Evolutionary conservation across 2,797 vertebrate genomes (phyloP).

Genomic region (Sebastolobus alascanus): DNA sequence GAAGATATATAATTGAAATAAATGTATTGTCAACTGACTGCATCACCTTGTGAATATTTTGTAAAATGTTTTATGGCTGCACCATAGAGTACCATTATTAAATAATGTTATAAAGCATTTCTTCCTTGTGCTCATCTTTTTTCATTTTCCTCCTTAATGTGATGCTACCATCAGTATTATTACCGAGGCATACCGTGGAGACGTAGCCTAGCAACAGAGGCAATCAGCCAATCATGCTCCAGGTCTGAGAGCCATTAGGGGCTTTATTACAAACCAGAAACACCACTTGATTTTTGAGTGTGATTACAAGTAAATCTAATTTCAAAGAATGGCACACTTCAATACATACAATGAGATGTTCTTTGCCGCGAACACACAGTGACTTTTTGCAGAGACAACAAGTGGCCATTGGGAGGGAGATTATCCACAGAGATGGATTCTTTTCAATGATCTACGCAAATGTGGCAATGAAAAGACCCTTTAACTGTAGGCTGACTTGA

Average conservation of each 20-base stretch:
- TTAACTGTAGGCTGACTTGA: not conserved
- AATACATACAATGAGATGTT: not conserved
- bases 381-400: not conserved
- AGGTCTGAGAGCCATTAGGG: slow-evolving; percentile 59
- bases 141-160: slow-evolving; percentile 40
- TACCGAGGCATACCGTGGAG: slow-evolving; percentile 44
- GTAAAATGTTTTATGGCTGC: slow-evolving; percentile 83
- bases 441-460: slow-evolving; percentile 22
- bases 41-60: slow-evolving; percentile 85
- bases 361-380: not conserved
- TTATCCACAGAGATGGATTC: not conserved
- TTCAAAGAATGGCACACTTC: not conserved
- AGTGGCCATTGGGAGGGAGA: not conserved
- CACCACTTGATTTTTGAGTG: slow-evolving; percentile 43
- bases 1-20: slow-evolving; percentile 75
- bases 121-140: slow-evolving; percentile 51
- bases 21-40: slow-evolving; percentile 76
- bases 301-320: slow-evolving; percentile 29
- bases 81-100: slow-evolving; percentile 83
- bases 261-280: slow-evolving; percentile 47
- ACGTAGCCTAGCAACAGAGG: slow-evolving; percentile 83
- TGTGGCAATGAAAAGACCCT: slow-evolving; percentile 1
- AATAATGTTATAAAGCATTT: slow-evolving; percentile 74
- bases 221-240: slow-evolving; percentile 67
- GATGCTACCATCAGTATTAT: slow-evolving; percentile 13